A percentile compares a stretch with the other conserved stretches of the same genome.
phyloP scores from a whole-genome alignment of 1,140 invertebrate genomes.

The Drosophila athabasca region DNA sequence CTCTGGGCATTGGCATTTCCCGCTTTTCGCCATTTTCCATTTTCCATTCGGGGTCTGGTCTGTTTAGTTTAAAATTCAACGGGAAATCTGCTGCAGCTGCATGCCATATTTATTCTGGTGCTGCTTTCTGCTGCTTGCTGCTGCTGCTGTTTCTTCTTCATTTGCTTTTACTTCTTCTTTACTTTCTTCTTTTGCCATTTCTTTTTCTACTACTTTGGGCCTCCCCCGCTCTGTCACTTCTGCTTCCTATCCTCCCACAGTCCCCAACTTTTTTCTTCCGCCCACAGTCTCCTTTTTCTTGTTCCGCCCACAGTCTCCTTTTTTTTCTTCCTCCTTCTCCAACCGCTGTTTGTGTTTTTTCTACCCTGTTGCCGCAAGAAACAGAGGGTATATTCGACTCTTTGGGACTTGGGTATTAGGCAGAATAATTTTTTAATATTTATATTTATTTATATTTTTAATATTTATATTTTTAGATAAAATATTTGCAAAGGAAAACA shows the following conservation, averaged over 20 bases:
- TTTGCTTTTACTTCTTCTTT: slow-evolving; percentile 22
- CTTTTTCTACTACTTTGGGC: slow-evolving; percentile 9
- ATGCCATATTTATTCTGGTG: slow-evolving; percentile 42
- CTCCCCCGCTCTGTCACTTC: neutral
- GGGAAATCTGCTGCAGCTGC: slow-evolving; percentile 62
- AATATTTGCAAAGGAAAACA: too few species aligned
- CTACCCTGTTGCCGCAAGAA: neutral
- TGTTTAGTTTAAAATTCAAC: slow-evolving; percentile 77
- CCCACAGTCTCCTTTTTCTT: too few species aligned
- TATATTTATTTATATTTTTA: too few species aligned
- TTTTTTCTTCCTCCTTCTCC: too few species aligned
- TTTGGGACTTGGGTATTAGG: too few species aligned
- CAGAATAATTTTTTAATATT: too few species aligned
- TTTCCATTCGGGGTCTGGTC: slow-evolving; percentile 16
- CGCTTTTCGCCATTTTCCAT: slow-evolving; percentile 69
- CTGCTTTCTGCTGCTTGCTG: too few species aligned
- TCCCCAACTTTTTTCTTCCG: too few species aligned
- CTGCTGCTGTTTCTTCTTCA: slow-evolving; percentile 26
- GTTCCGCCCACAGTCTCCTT: too few species aligned
- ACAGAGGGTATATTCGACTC: neutral
- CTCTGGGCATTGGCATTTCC: slow-evolving; percentile 66
- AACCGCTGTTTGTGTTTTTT: slow-evolving; percentile 28
- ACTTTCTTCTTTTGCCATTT: slow-evolving; percentile 4
- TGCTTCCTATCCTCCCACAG: too few species aligned
- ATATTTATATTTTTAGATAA: too few species aligned